Evolutionary conservation across 1,140 invertebrate species (phyloP).

Genomic region (Bombus fervidus): DNA sequence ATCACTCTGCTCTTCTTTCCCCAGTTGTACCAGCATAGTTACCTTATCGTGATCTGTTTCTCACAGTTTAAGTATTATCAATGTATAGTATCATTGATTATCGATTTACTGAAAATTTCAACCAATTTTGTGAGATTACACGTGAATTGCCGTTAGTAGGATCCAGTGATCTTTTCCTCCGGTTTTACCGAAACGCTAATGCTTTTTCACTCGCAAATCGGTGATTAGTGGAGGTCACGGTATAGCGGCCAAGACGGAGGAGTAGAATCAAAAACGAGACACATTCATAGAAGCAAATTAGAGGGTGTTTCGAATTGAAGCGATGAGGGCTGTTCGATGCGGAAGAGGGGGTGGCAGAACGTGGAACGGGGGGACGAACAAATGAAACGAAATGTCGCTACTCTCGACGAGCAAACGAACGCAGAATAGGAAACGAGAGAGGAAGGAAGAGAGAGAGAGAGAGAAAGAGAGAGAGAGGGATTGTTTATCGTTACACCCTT

Average conservation of each 20-base stretch:
- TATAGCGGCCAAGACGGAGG: conserved; percentile 45
- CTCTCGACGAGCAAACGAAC: conserved; percentile 66
- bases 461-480: conserved; percentile 76
- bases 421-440: conserved; percentile 69
- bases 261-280: conserved; percentile 59
- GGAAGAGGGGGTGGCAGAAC: conserved; percentile 59
- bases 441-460: neutral
- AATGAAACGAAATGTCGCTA: conserved; percentile 81
- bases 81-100: no score
- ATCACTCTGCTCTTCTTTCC: neutral
- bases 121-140: no score
- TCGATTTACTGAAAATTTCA: no score
- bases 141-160: no score
- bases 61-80: no score
- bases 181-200: neutral
- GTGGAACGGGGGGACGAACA: conserved; percentile 76
- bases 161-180: no score
- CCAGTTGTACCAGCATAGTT: neutral
- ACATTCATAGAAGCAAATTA: conserved; percentile 78
- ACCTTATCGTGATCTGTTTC: neutral
- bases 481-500: conserved; percentile 80
- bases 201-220: conserved; percentile 42
- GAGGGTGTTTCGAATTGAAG: conserved; percentile 77
- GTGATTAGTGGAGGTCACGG: conserved; percentile 51
- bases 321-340: conserved; percentile 72